phyloP scores from a whole-genome alignment of 2,113 vertebrate genomes.

The Limanda limanda region DNA sequence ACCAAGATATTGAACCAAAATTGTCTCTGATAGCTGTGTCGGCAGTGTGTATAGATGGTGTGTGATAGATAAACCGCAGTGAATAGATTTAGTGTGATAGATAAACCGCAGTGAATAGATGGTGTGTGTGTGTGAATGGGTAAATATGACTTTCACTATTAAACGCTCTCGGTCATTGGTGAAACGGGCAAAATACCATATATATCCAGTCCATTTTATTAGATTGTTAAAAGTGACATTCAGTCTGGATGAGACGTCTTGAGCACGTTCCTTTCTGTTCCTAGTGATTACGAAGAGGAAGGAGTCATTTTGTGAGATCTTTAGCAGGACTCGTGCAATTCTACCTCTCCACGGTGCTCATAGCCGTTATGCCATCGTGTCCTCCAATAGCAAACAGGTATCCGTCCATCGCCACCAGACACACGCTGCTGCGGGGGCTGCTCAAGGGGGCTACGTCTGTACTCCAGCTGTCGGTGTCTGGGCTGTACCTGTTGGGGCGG shows the following conservation, averaged over 20 bases:
- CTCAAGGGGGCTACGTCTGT: conserved; percentile 75
- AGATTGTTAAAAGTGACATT: too few relatives aligned
- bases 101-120: too few relatives aligned
- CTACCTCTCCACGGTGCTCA: conserved; percentile 76
- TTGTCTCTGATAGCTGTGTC: not conserved
- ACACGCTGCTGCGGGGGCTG: conserved; percentile 69
- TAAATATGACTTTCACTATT: too few relatives aligned
- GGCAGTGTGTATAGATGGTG: too few relatives aligned
- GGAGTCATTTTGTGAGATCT: not conserved
- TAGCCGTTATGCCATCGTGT: conserved; percentile 67
- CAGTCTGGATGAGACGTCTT: not conserved
- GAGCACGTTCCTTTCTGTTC: too few relatives aligned
- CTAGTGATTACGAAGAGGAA: not conserved
- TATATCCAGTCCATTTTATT: too few relatives aligned
- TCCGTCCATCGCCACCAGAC: conserved; percentile 72
- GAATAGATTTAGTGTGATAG: too few relatives aligned
- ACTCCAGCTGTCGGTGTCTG: conserved; percentile 75
- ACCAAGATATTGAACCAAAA: too few relatives aligned
- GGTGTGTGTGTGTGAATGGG: too few relatives aligned
- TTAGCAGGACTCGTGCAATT: not conserved
- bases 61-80: too few relatives aligned
- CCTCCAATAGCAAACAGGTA: conserved; percentile 75
- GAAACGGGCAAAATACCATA: too few relatives aligned
- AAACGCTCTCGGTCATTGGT: too few relatives aligned
- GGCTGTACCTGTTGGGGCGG: conserved; percentile 65